Conservation (phyloP, 2,797 vertebrate species). For the Acrocephalus scirpaceus region DNA sequence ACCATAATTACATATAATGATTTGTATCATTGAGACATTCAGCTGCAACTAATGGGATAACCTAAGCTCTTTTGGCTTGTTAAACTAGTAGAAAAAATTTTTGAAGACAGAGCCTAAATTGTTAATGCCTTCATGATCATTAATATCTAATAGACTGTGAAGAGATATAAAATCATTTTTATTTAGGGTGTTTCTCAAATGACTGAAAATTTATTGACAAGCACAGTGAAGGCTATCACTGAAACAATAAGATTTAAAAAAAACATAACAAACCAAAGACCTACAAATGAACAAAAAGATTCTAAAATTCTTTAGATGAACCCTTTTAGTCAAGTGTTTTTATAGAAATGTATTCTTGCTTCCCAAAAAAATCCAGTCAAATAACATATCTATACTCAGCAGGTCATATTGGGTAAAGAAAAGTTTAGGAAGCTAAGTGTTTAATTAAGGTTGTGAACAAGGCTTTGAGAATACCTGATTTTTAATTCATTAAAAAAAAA, state of each 20-base stretch:
- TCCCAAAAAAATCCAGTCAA: not conserved
- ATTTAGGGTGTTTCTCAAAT: not conserved
- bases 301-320: not conserved
- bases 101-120: not conserved
- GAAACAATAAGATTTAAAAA: not conserved
- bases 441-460: not conserved
- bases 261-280: not conserved
- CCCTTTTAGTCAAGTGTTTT: not conserved
- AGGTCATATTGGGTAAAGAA: not conserved
- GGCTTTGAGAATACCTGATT: not conserved
- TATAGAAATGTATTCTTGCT: not conserved
- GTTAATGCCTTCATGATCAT: not conserved
- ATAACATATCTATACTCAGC: not conserved
- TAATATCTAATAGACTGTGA: not conserved
- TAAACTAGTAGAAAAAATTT: not conserved
- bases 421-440: not conserved
- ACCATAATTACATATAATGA: not conserved
- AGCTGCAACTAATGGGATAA: not conserved
- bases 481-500: not conserved
- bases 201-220: not conserved
- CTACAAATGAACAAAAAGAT: not conserved
- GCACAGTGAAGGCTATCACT: not conserved
- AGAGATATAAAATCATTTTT: not conserved
- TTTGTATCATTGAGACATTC: not conserved
- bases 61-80: not conserved